Conservation (phyloP, 1,140 invertebrate genomes). For the Eciton burchellii region DNA sequence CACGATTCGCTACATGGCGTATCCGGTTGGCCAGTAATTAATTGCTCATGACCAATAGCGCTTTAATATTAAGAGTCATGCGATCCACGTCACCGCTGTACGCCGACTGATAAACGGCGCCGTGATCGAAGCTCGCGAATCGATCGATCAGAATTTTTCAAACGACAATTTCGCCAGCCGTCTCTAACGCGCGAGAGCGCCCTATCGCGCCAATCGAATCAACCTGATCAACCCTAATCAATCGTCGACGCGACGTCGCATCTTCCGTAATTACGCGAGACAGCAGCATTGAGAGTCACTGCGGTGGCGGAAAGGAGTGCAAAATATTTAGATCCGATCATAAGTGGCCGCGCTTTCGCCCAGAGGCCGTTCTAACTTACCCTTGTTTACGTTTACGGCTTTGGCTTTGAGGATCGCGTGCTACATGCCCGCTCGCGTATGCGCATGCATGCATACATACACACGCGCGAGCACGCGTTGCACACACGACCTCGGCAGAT, state of each 20-base stretch:
- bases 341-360: conserved; percentile 75
- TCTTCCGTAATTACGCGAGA: not conserved
- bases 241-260: too few species aligned
- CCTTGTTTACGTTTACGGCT: conserved; percentile 85
- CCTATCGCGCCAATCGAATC: too few species aligned
- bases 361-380: conserved; percentile 80
- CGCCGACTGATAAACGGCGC: conserved; percentile 58
- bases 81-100: conserved; percentile 51
- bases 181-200: not conserved
- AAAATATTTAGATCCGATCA: conserved; percentile 82
- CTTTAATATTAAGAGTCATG: conserved; percentile 73
- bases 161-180: conserved; percentile 2
- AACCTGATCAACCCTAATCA: too few species aligned
- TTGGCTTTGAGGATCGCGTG: conserved; percentile 82
- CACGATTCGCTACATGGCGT: conserved; percentile 61
- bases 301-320: conserved; percentile 72
- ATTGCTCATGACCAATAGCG: conserved; percentile 72
- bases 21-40: conserved; percentile 68
- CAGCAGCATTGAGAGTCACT: conserved; percentile 58
- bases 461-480: conserved; percentile 34
- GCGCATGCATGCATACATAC: conserved; percentile 35
- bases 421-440: conserved; percentile 63
- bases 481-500: conserved; percentile 10
- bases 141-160: conserved; percentile 37
- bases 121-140: conserved; percentile 34